Percentiles rank a stretch among this genome's conserved stretches.
These are phyloP conservation scores for Cordylochernes scorpioides DNA, from an alignment of 2,888 invertebrate genomes.

Conservation along the genomic window DNA sequence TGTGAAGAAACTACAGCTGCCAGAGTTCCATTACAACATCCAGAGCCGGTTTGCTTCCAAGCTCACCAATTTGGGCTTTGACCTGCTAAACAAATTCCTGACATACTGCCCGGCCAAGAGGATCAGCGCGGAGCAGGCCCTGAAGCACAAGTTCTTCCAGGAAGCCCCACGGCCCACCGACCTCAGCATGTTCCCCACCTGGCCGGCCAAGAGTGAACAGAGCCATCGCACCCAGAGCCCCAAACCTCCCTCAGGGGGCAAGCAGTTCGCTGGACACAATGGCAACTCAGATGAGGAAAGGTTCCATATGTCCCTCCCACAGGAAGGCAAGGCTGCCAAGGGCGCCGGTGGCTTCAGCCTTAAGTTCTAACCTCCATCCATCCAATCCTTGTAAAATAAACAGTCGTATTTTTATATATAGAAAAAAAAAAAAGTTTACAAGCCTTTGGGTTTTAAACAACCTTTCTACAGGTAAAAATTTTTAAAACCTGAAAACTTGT, in stretches of 20 bases:
- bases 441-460: too few species aligned
- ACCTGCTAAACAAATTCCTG: slow-evolving; percentile 42
- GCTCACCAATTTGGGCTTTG: slow-evolving; percentile 33
- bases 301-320: too few species aligned
- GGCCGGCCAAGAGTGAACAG: slow-evolving; percentile 94
- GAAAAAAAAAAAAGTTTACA: too few species aligned
- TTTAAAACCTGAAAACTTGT: too few species aligned
- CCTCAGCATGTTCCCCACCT: slow-evolving; percentile 95
- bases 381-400: too few species aligned
- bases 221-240: slow-evolving; percentile 36
- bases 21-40: slow-evolving; percentile 67
- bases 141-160: slow-evolving; percentile 57
- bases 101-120: slow-evolving; percentile 72
- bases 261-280: slow-evolving; percentile 60
- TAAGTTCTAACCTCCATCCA: too few species aligned
- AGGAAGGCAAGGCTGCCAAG: too few species aligned
- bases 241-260: slow-evolving; percentile 79
- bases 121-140: slow-evolving; percentile 59
- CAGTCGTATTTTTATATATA: too few species aligned
- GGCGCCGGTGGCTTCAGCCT: too few species aligned
- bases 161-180: slow-evolving; percentile 68
- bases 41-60: slow-evolving; percentile 30
- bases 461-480: too few species aligned
- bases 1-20: slow-evolving; percentile 72
- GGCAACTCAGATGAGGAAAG: too few species aligned